Percentiles rank a stretch among this genome's conserved stretches.
phyloP scores from a whole-genome alignment of 92 coral and sea anemone genomes.

The Virgularia gustaviana region DNA sequence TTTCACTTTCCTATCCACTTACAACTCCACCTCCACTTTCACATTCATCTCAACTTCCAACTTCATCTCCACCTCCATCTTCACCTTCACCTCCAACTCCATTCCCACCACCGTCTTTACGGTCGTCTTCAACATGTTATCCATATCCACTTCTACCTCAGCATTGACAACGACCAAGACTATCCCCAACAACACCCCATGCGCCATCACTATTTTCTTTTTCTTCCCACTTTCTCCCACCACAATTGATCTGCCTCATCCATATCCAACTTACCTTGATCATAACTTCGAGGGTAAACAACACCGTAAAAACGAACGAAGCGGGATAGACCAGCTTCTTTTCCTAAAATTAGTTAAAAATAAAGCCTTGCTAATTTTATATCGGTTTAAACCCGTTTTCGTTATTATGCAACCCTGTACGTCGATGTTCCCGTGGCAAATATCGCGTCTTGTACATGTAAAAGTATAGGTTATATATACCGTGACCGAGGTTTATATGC shows the following conservation, averaged over 20 bases:
- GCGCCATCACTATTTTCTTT: background rate
- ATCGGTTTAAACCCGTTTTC: background rate
- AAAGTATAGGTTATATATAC: too few relatives aligned
- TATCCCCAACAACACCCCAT: too few relatives aligned
- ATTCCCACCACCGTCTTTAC: too few relatives aligned
- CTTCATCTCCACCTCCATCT: too few relatives aligned
- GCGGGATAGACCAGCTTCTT: slow-evolving; percentile 65
- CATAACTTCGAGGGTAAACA: slow-evolving; percentile 83
- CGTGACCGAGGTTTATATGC: too few relatives aligned
- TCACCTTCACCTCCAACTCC: too few relatives aligned
- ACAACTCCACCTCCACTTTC: too few relatives aligned
- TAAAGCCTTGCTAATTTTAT: background rate
- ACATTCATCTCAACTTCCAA: too few relatives aligned
- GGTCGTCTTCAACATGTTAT: too few relatives aligned
- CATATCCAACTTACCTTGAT: slow-evolving; percentile 62
- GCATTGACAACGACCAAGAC: background rate
- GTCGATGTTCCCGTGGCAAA: background rate
- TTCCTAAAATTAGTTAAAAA: slow-evolving; percentile 49
- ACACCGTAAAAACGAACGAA: slow-evolving; percentile 66
- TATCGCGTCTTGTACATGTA: background rate
- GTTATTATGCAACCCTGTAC: background rate
- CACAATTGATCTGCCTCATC: background rate
- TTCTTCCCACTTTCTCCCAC: background rate
- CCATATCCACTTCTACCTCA: background rate
- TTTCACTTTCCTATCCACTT: too few relatives aligned